Evolutionary conservation across 2,113 vertebrate species (phyloP).

Genomic region (Cheirogaleus medius): DNA sequence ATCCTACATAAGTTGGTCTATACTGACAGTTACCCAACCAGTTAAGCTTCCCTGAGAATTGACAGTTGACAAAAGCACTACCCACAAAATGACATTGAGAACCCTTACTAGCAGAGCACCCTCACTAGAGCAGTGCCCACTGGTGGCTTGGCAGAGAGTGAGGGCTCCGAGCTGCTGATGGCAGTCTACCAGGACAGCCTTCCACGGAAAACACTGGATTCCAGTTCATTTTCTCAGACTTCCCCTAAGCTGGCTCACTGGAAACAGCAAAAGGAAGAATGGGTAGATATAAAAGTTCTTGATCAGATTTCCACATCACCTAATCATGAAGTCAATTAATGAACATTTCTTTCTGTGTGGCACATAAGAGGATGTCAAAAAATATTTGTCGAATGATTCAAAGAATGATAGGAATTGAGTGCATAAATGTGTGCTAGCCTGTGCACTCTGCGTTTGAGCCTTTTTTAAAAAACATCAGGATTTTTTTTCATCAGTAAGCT

Average conservation of each 20-base stretch:
- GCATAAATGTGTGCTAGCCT: background rate
- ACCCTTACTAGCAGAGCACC: background rate
- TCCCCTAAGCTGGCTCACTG: background rate
- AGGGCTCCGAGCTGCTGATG: background rate
- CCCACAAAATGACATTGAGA: background rate
- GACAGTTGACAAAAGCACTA: conserved; percentile 27
- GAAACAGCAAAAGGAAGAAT: background rate
- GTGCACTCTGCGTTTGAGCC: background rate
- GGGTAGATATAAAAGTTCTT: background rate
- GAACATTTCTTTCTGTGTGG: conserved; percentile 4
- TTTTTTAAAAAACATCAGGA: background rate
- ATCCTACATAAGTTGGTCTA: background rate
- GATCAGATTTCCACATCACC: background rate
- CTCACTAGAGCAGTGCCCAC: background rate
- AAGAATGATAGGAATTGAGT: background rate
- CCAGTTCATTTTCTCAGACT: background rate
- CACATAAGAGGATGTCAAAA: background rate
- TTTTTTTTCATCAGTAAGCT: background rate
- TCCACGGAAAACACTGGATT: background rate
- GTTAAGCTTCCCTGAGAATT: background rate
- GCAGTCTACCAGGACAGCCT: background rate
- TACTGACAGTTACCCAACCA: background rate
- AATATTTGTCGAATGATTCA: background rate
- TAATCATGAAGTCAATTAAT: background rate
- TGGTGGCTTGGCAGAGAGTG: background rate